phyloP scores from a whole-genome alignment of 2,113 vertebrate species.

The Theristicus caerulescens region DNA sequence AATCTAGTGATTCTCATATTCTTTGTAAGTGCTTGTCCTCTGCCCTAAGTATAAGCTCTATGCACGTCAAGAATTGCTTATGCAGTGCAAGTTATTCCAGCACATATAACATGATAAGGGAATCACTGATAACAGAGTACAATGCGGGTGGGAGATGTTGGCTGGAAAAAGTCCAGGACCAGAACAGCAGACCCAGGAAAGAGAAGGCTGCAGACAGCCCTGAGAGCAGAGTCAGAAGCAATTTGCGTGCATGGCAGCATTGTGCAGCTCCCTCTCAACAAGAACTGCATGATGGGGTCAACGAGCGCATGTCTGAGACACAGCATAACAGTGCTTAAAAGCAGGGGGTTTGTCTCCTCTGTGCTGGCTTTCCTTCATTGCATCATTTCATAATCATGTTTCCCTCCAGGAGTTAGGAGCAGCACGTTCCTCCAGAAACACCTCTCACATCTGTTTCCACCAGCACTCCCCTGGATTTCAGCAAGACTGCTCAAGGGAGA shows the following conservation, averaged over 20 bases:
- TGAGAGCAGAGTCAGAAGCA: not conserved
- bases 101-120: not conserved
- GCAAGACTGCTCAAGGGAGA: not conserved
- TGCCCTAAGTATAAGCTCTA: not conserved
- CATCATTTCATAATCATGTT: not conserved
- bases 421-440: not conserved
- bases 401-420: not conserved
- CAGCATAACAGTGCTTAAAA: not conserved
- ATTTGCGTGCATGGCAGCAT: not conserved
- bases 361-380: not conserved
- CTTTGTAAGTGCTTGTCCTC: not conserved
- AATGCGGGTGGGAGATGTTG: not conserved
- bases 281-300: fast-evolving
- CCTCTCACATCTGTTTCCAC: not conserved
- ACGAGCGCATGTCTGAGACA: not conserved
- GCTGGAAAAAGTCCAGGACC: not conserved
- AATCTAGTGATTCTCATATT: not conserved
- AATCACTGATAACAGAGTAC: not conserved
- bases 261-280: not conserved
- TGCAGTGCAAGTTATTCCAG: not conserved
- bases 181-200: not conserved
- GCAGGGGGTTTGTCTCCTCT: not conserved
- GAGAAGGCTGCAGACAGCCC: not conserved
- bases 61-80: not conserved
- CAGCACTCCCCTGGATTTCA: not conserved